Evolutionary conservation across 1,140 invertebrate genomes (phyloP), one percentile per base, ranked within the genome.

Genomic region (Stegodyphus mimosarum): DNA sequence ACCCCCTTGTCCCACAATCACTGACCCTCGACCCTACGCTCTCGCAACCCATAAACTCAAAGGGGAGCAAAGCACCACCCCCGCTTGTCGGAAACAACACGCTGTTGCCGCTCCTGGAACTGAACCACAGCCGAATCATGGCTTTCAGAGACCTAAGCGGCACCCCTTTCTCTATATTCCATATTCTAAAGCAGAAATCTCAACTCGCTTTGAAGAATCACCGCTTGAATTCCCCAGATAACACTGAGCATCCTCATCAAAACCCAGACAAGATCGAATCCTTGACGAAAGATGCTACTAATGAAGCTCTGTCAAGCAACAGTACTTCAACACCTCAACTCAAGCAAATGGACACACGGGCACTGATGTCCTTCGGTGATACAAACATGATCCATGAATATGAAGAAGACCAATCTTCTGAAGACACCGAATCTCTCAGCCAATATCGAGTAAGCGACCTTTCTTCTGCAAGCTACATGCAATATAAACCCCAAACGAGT

Each of bases 121-220:
- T 15, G 67, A 33, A 10, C 60, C 49, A 48, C 10, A 7, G 9
- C 13, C 70, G 51, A n/a, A 18, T 1, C 71, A 84, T 84, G 81
- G 81, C 81, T 11, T 84, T 84, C 63, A 75, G 51, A 18, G 81
- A 84, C 3, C 52, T 84, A 13, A 84, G 60, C 66, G 81, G 81
- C 4, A 84, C 81, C 48, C 71, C 81, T 69, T 84, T 84, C 48
- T 84, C 72, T 11, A 84, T 84, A 53, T 84, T 84, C 64, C 72
- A 84, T 11, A 84, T 84, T 17, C 18, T 84, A 10, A 84, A 70
- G 13, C 81, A 84, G 73, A 84, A 84, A 15, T 84, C 81, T 10
- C 81, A 83, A 49, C 49, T 83, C 1, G 80, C 80, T 15, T 53
- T 84, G 72, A 76, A 60, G 6, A 84, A 50, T 75, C 78, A 83